Base-by-base conservation (phyloP, 2,888 invertebrate species). In the Nymphalis c-album region DNA sequence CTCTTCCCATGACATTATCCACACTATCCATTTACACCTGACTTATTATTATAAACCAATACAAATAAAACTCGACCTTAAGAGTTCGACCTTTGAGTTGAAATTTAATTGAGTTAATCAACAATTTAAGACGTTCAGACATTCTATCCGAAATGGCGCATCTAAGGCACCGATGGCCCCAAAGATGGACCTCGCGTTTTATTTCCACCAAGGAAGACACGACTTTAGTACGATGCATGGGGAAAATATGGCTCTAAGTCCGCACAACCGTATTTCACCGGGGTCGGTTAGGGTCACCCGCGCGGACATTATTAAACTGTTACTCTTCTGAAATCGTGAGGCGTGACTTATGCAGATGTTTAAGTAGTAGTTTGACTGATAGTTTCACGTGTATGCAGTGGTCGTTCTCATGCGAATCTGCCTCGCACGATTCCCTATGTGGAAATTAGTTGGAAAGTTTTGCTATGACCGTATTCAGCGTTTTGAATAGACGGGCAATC, bases 1-100 rank as follows among this genome's bases (percentile, higher is more conserved):
- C 86, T 87, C 91, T 92, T 92, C 91, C 91, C 92, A 92, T 91
- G 92, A 92, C 92, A 92, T 92, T 92, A 91, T 89, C 86, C 86
- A 74, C 74, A 71, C 74, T 73, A 74, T 73, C 75, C 72, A 77
- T 76, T 75, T 75, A 76, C 74, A 76, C 78, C 71, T 75, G 74
- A 71, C 82, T 61, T 82, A 85, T 72, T 73, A 72, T 69, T 64
- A 53, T 40, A 31, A 10, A 18, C 18, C 7, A 7, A 0, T 5
- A n/a, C 64, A 72, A 59, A 22, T 48, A 22, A 75, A 73, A 73
- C 51, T 64, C 18, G 57, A 71, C 69, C 63, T 46, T 76, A 72
- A 1, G 0, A 0, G 0, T 0, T 13, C 0, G n/a, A 0, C 0
- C 10, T 13, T 45, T 68, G 60, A 64, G 69, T 69, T 64, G 7